Evolutionary conservation across 2,797 vertebrate genomes (phyloP), one percentile per base, ranked within the genome.

Genomic region (Chaenodraco wilsoni): DNA sequence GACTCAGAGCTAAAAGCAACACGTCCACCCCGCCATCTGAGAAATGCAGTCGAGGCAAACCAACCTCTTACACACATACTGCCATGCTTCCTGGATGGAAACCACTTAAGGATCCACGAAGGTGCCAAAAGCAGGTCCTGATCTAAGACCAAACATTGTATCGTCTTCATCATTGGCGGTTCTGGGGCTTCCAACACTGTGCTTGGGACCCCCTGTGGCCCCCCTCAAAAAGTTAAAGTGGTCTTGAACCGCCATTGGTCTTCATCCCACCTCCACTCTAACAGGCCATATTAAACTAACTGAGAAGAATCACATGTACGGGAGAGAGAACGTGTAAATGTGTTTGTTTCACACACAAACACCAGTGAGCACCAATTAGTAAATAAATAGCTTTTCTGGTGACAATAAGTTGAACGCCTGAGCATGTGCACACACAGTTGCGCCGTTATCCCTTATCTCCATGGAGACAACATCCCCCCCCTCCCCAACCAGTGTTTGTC

Each of bases 391-490:
- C 72, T 85, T 74, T 37, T 76, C 58, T 80, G 74, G 60, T 50
- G 81, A 87, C 90, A 89, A 84, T 90, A 86, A 85, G 76, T 23
- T 68, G 73, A 69, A 82, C 13, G 31, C 40, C 69, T 41, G 78
- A 79, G 71, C 79, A 54, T 74, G 78, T 66, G 76, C 71, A 13
- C 2, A 56, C 73, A 72, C 76, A 78, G 69, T 72, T 58, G 69
- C 77, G 75, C 72, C 65, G 16, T 82, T 79, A 54, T 73, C 82
- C 74, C 83, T 80, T 69, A 87, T 92, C 89, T 86, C 90, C 91
- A 92, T 92, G 88, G 87, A 84, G 83, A 92, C 88, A 69, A 81
- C 86, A 82, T 84, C 44, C 79, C 71, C 66, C 40, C n/a, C 33
- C 15, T 40, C 46, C 69, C 76, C 74, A 64, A 79, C 76, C 84